Base-by-base conservation (phyloP, 2,797 vertebrate species). In the Chrysocyon brachyurus region DNA sequence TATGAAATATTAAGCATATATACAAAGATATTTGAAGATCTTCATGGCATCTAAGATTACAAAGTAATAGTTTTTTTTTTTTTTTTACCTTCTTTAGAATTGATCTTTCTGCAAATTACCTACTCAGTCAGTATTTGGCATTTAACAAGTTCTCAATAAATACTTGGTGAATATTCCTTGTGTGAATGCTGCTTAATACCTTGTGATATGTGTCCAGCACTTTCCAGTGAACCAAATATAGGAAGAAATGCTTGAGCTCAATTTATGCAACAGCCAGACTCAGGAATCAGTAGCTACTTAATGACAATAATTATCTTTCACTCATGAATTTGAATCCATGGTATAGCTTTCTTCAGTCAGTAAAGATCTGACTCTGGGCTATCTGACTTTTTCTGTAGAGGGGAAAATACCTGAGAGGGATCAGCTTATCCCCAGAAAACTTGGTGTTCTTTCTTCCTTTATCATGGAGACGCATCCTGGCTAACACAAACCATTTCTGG, bases 1-100 rank as follows among this genome's bases (percentile, higher is more conserved):
- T 28, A 95, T 66, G 14, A 86, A 75, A 61, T 49, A 83, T 14
- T 46, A 89, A 73, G n/a, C 8, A 77, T 21, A 61, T 24, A 28
- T 77, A 85, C 28, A 94, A 88, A 81, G 24, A 52, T 88, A 96
- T 78, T 78, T 96, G 28, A 93, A 96, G 31, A 61, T 36, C 1
- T 7, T 83, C 28, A 78, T 87, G 54, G 73, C n/a, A 75, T 77
- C 31, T 54, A 91, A 14, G 33, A 92, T 81, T 57, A 64, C 2
- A 81, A 89, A 87, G 36, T 31, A 70, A 82, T 49, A 28, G 14
- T 56, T 78, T 10, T 59, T 17, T n/a, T 68, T 68, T 33, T 46
- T 66, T 33, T 33, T 33, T 46, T 46, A 22, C 19, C 2, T 70
- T 91, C 56, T 33, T 70, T 78, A 91, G 64, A 93, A 81, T 56